Evolutionary conservation across 2,113 vertebrate genomes (phyloP), one percentile per base, ranked within the genome.

Genomic region (Sander lucioperca): DNA sequence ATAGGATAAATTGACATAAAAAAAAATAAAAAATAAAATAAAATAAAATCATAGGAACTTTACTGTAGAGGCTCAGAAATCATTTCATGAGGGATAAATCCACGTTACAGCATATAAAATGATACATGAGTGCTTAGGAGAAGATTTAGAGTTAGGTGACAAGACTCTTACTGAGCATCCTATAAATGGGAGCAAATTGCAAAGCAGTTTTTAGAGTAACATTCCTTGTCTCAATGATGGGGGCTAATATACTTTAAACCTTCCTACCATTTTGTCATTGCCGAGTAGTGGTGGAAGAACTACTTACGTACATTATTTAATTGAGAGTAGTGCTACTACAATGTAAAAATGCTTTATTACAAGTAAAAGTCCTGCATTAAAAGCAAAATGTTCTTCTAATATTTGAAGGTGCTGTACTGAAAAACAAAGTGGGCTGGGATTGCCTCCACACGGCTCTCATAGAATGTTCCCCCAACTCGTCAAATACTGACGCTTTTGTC

Each of bases 31-130:
- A 5, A 50, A 39, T n/a, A 43, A 43, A 43, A 39, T 7, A 39
- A 11, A 86, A n/a, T n/a, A 33, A 84, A 90, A 83, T 88, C 33
- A 36, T 54, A 3, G 61, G 23, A 77, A 85, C 63, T 88, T 85
- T 66, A 85, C 63, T 88, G 84, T 69, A 43, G 45, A 80, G 68
- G 62, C 82, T 74, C 43, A 58, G 76, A 62, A 85, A 86, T 82
- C 33, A 74, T 68, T 86, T 88, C 23, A 58, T 51, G 39, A 72
- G 54, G 45, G 62, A 87, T 77, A 48, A 87, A 86, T 86, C 75
- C 56, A 68, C 66, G 57, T 81, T 69, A 51, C 36, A 59, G 45
- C 56, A 1, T 47, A 74, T 59, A 53, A 69, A 74, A 79, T 4
- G 47, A 71, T 51, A 56, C 25, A 16, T 0, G 21, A 51, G 30